Conservation (phyloP, 2,113 vertebrate species). For the Pipra filicauda region DNA sequence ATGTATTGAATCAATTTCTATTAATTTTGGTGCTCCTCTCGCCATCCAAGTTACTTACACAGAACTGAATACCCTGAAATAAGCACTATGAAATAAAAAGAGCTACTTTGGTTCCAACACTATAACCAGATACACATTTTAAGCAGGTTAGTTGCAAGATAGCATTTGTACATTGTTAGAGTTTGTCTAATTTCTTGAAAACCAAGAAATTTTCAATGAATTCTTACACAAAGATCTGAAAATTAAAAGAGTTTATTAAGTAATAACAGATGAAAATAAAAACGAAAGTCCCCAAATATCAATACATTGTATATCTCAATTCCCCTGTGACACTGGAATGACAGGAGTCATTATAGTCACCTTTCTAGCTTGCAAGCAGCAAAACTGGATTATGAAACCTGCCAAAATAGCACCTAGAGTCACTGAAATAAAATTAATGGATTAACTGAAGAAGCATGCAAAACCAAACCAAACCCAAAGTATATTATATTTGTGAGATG, state of each 20-base stretch:
- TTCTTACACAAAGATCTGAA: background rate
- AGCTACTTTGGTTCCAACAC: background rate
- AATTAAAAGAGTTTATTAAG: background rate
- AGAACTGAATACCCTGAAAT: background rate
- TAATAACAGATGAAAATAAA: background rate
- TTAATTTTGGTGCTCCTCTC: background rate
- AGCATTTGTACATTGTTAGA: background rate
- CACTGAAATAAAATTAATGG: background rate
- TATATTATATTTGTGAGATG: background rate
- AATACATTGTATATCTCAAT: background rate
- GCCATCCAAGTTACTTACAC: background rate
- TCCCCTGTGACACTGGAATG: background rate
- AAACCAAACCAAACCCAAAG: background rate
- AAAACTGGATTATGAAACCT: background rate
- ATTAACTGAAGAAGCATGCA: background rate
- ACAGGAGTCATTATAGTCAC: background rate
- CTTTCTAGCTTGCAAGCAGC: background rate
- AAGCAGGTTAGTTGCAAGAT: background rate
- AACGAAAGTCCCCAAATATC: background rate
- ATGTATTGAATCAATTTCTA: background rate
- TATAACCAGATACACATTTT: background rate
- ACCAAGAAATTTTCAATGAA: background rate
- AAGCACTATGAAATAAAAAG: background rate
- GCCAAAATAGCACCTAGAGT: background rate
- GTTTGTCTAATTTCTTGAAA: background rate